Evolutionary conservation across 2,888 invertebrate genomes (phyloP), one percentile per base, ranked within the genome.

Genomic region (Conchocele bisecta): DNA sequence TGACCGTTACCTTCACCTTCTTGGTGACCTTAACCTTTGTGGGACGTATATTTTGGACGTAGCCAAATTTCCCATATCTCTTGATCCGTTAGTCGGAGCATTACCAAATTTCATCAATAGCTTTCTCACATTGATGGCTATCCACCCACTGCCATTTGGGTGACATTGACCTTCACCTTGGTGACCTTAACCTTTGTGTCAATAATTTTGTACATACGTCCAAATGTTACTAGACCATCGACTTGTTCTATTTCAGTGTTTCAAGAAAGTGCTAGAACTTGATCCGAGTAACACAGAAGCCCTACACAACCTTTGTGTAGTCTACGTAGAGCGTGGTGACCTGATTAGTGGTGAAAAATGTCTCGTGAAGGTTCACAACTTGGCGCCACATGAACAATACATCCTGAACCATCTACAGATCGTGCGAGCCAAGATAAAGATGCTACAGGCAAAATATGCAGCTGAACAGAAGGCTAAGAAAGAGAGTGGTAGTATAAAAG

Each of bases 211-310:
- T n/a, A n/a, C n/a, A n/a, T n/a, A n/a, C n/a, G n/a, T n/a, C n/a
- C n/a, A n/a, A n/a, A n/a, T n/a, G n/a, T n/a, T n/a, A n/a, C n/a
- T n/a, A n/a, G n/a, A n/a, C n/a, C n/a, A n/a, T n/a, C n/a, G n/a
- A n/a, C n/a, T n/a, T n/a, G 51, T 65, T 65, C 46, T 58, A 70
- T 93, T 93, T 17, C 93, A 96, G 95, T 98, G 98, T 89, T 98
- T 98, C 92, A 94, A 95, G 59, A 94, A 95, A 76, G 98, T 98
- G 82, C 92, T 98, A 15, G 94, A 95, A 83, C 91, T 96, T 75
- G 98, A 98, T 84, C 95, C 98, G 0, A 94, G 95, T 82, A 97
- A 98, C 91, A 96, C 97, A 74, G 98, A 98, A 92, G 98, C 97
- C 0, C 93, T 96, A 44, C 98, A 98, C 93, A 98, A 98, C 92